Evolutionary conservation across 2,113 vertebrate species (phyloP).

Genomic region (Egretta garzetta): DNA sequence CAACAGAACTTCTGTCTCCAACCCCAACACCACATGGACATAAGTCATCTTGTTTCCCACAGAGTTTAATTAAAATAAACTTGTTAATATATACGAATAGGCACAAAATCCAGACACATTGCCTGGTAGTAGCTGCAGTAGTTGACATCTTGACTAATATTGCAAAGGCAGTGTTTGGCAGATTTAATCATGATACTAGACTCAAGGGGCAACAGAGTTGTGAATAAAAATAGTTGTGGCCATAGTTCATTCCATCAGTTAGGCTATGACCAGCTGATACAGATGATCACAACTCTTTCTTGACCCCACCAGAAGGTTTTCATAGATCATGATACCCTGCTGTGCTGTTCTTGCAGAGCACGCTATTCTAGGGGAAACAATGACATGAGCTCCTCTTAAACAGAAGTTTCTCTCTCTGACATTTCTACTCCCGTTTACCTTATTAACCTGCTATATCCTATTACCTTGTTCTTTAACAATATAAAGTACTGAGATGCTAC

Average conservation of each 20-base stretch:
- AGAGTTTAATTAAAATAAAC: neutral
- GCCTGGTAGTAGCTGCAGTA: neutral
- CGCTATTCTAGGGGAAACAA: neutral
- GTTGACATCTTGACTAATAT: constrained; percentile 27
- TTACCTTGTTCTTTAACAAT: neutral
- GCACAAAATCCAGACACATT: neutral
- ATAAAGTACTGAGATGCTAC: neutral
- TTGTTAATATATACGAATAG: neutral
- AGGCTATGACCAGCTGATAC: neutral
- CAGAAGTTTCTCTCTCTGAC: neutral
- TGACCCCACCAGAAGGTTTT: neutral
- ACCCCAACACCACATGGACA: neutral
- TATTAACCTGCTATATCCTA: neutral
- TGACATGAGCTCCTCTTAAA: neutral
- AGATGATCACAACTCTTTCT: neutral
- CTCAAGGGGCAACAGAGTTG: neutral
- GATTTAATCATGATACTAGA: constrained; percentile 5
- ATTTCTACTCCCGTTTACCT: neutral
- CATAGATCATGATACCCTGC: neutral
- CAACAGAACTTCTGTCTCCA: neutral
- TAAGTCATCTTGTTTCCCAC: neutral
- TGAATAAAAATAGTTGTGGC: neutral
- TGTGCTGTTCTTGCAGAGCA: neutral
- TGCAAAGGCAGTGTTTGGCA: neutral
- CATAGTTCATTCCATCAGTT: constrained; percentile 4